Percentiles rank a stretch among this genome's conserved stretches.
Conservation (phyloP, 2,113 vertebrate genomes). For the Sterrhoptilus dennistouni region DNA sequence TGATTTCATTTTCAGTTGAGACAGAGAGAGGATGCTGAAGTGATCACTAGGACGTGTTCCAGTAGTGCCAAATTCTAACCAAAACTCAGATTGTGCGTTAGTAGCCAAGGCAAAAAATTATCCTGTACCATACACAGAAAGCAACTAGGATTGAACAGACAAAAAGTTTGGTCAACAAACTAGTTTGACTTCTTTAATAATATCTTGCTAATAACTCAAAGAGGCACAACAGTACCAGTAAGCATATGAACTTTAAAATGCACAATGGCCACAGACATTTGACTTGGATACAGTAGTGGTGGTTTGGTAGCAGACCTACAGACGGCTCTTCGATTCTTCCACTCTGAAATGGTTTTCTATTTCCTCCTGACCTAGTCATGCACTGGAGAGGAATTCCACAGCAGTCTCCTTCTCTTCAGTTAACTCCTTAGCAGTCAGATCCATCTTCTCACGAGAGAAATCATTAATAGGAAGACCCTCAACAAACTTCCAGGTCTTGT, state of each 20-base stretch:
- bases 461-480: constrained; percentile 88
- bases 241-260: constrained; percentile 61
- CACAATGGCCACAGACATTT: constrained; percentile 54
- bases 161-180: constrained; percentile 60
- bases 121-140: constrained; percentile 23
- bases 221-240: constrained; percentile 64
- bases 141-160: constrained; percentile 20
- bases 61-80: neutral
- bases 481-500: constrained; percentile 91
- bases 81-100: constrained; percentile 32
- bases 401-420: constrained; percentile 91
- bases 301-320: constrained; percentile 75
- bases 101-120: constrained; percentile 36
- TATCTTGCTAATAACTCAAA: constrained; percentile 57
- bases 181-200: constrained; percentile 40
- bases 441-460: constrained; percentile 93
- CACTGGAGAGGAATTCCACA: constrained; percentile 84
- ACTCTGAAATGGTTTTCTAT: constrained; percentile 51
- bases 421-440: constrained; percentile 88
- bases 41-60: neutral
- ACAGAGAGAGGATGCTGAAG: neutral
- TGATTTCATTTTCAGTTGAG: neutral
- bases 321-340: constrained; percentile 81
- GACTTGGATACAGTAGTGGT: constrained; percentile 37
- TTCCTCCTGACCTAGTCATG: constrained; percentile 78